Conservation (phyloP, 2,113 vertebrate genomes). For the Sprattus sprattus region DNA sequence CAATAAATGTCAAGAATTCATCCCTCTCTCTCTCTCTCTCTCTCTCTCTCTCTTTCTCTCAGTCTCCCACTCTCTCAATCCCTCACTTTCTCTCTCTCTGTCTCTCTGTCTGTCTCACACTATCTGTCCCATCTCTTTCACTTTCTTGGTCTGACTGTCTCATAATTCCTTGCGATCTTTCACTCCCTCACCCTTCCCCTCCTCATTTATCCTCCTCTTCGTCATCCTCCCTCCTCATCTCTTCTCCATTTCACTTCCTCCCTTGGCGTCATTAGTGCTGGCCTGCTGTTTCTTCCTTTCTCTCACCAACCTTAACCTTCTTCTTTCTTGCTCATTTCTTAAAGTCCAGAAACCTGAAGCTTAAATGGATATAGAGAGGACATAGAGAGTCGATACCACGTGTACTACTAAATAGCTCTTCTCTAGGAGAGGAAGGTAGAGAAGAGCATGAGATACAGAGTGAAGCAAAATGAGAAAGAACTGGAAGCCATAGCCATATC, state of each 20-base stretch:
- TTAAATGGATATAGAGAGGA: conserved; percentile 24
- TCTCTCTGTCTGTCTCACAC: not conserved
- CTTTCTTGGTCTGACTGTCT: not conserved
- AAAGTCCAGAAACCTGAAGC: not conserved
- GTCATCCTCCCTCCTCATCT: conserved; percentile 16
- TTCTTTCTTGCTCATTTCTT: conserved; percentile 26
- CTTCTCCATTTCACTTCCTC: not conserved
- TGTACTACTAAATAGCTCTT: conserved; percentile 48
- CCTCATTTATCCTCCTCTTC: conserved; percentile 34
- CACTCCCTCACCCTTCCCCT: not conserved
- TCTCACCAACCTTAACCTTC: not conserved
- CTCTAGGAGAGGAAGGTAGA: not conserved
- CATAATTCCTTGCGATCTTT: conserved; percentile 46
- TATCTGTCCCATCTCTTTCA: conserved; percentile 11
- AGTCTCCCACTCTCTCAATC: conserved; percentile 31
- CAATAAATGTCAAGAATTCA: conserved; percentile 78
- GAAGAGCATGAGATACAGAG: conserved; percentile 27
- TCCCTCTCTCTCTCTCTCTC: conserved; percentile 58
- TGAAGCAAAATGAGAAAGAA: conserved; percentile 6
- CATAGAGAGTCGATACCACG: conserved; percentile 33
- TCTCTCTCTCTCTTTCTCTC: conserved; percentile 20
- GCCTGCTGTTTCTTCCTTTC: not conserved
- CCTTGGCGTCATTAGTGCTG: not conserved
- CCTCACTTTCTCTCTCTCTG: not conserved
- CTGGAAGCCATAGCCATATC: not conserved